Evolutionary conservation across 2,888 invertebrate species (phyloP), one percentile per base, ranked within the genome.

Genomic region (Hololepta plana): DNA sequence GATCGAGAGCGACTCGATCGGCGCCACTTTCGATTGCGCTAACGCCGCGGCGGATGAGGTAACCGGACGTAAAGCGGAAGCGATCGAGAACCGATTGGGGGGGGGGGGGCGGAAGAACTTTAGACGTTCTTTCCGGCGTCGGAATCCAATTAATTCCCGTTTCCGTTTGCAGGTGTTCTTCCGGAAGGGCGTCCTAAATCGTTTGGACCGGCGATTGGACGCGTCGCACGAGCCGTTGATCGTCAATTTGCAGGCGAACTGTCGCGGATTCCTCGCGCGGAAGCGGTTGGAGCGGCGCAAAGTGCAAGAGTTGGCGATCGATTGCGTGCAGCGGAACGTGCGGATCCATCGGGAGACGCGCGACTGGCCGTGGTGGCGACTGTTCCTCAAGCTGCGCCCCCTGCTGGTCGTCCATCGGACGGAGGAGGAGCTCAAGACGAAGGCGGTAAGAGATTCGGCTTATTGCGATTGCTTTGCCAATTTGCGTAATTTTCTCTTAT

Each of bases 341-440:
- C 71, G 84, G 41, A 88, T 88, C 45, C 81, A 90, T 57, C 67
- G 90, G 55, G 71, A 79, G 32, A 88, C 93, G 9, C 67, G 85
- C 20, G 87, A 85, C 55, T 95, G 95, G 95, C 81, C 87, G 6
- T 95, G 95, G 95, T 95, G 95, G 95, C 63, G 87, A 35, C 65
- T 95, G 35, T 71, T 91, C 52, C 81, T 90, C 32, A 73, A 87
- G 40, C 85, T 95, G 24, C 75, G 84, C 27, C 93, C 93, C 12
- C 61, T 95, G 37, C 64, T 95, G 32, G 87, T 90, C 46, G 91
- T 93, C 5, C 87, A 91, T 53, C 67, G 90, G 34, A 90, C 90
- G 12, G 91, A 93, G 51, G 88, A 91, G 52, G 77, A 90, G 48
- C 67, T 93, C 32, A 75, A 77, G 36, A 71, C 76, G 31, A 82